Evolutionary conservation across 2,888 invertebrate genomes (phyloP).

Genomic region (Rotaria magnacalcarata): DNA sequence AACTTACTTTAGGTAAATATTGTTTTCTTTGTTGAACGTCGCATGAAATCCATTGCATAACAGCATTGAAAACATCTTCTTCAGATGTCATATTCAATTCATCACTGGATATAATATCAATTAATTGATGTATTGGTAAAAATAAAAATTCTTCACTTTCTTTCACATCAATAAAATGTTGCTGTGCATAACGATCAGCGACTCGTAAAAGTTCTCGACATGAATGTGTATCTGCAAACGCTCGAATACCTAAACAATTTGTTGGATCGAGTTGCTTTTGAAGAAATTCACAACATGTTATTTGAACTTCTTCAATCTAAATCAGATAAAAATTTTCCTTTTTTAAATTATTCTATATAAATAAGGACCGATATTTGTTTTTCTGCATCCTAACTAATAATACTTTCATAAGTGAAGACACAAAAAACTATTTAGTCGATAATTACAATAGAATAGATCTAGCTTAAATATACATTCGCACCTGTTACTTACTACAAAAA

Average conservation of each 20-base stretch:
- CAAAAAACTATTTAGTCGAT: no score
- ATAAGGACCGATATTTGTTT: no score
- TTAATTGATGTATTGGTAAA: conserved; percentile 86
- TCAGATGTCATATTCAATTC: conserved; percentile 93
- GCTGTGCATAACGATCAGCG: conserved; percentile 96
- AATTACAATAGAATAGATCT: no score
- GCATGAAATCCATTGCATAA: conserved; percentile 97
- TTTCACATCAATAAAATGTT: conserved; percentile 84
- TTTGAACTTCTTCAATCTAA: conserved; percentile 81
- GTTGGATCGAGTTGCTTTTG: conserved; percentile 66
- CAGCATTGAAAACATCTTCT: conserved; percentile 91
- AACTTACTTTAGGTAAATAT: conserved; percentile 80
- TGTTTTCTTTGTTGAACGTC: conserved; percentile 85
- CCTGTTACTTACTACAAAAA: no score
- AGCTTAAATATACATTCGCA: no score
- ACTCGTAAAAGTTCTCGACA: conserved; percentile 88
- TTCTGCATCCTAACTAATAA: no score
- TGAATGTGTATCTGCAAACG: conserved; percentile 97
- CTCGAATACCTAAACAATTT: conserved; percentile 93
- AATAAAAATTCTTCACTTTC: conserved; percentile 88
- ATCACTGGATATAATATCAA: conserved; percentile 94
- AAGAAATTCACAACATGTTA: conserved; percentile 90
- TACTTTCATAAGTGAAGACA: no score
- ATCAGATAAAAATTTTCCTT: conserved; percentile 46
- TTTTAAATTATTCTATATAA: no score